A percentile compares a stretch with the other conserved stretches of the same genome.
These are phyloP conservation scores for Orthosia cruda DNA, from an alignment of 2,888 invertebrate species.

Conservation along the genomic window DNA sequence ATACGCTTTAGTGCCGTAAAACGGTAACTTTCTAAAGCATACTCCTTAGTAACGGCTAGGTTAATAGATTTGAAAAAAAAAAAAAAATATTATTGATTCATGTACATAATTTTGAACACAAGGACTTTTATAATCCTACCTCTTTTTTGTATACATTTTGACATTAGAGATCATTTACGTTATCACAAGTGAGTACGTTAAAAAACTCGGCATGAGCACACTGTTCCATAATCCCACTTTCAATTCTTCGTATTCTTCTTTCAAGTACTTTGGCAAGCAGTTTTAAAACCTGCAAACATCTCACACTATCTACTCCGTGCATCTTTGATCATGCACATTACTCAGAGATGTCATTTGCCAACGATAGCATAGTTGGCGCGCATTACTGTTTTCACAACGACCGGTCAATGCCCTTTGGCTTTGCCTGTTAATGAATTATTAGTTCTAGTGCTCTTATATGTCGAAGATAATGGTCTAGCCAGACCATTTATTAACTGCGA, in stretches of 20 bases:
- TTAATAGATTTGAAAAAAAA: too few relatives aligned
- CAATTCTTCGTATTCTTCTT: slow-evolving; percentile 21
- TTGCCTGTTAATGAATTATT: slow-evolving; percentile 48
- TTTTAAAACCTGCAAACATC: slow-evolving; percentile 3
- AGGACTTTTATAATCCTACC: too few relatives aligned
- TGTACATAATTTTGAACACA: too few relatives aligned
- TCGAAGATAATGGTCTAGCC: background rate
- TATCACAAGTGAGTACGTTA: too few relatives aligned
- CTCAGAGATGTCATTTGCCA: slow-evolving; percentile 35
- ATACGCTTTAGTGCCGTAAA: too few relatives aligned
- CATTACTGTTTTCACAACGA: slow-evolving; percentile 48
- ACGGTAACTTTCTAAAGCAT: too few relatives aligned
- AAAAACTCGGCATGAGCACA: too few relatives aligned
- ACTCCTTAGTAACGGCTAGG: too few relatives aligned
- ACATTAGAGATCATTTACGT: too few relatives aligned
- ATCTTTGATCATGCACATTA: slow-evolving; percentile 39
- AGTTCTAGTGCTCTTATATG: slow-evolving; percentile 24
- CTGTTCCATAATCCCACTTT: background rate
- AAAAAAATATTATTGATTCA: too few relatives aligned
- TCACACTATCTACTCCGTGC: slow-evolving; percentile 11
- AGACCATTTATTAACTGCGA: slow-evolving; percentile 5
- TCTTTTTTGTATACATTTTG: too few relatives aligned
- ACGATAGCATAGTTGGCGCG: slow-evolving; percentile 49
- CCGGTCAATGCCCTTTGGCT: slow-evolving; percentile 47
- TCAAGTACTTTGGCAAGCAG: slow-evolving; percentile 24